These are phyloP conservation scores for Heteromyza rotundicornis DNA, from an alignment of 2,888 invertebrate species.

Conservation along the genomic window DNA sequence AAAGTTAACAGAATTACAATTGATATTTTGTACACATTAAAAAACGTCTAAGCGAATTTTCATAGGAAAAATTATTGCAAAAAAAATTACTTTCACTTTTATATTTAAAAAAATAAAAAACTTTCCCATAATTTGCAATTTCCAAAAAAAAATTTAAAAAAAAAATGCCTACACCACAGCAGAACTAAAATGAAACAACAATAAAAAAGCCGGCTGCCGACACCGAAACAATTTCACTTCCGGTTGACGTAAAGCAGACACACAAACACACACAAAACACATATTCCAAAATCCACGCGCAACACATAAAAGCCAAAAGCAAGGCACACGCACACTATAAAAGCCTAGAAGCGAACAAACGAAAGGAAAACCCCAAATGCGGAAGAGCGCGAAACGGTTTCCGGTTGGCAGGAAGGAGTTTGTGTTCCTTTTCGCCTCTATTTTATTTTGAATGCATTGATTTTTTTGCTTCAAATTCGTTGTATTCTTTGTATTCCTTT, in stretches of 20 bases:
- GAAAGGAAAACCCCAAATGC: constrained; percentile 2
- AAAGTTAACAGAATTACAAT: too few species aligned
- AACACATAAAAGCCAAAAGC: neutral
- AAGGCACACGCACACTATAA: constrained; percentile 5
- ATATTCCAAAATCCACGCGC: neutral
- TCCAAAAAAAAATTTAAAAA: too few species aligned
- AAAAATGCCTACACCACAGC: too few species aligned
- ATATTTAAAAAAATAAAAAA: too few species aligned
- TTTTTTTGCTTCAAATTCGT: neutral
- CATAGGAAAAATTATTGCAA: too few species aligned
- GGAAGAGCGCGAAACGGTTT: constrained; percentile 16
- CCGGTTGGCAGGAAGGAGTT: constrained; percentile 11
- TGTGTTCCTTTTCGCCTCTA: neutral
- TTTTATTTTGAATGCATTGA: constrained; percentile 11
- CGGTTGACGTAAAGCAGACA: constrained; percentile 2
- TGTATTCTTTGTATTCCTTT: too few species aligned
- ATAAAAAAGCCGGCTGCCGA: constrained; percentile 4
- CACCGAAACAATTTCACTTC: constrained; percentile 16
- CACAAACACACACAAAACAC: constrained; percentile 4
- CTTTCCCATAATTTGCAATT: too few species aligned
- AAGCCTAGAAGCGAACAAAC: neutral
- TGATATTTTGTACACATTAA: too few species aligned
- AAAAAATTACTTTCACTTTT: too few species aligned
- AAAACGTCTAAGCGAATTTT: too few species aligned
- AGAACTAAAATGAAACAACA: neutral